Evolutionary conservation across 2,113 vertebrate species (phyloP).

Genomic region (Dendrocopos noguchii): DNA sequence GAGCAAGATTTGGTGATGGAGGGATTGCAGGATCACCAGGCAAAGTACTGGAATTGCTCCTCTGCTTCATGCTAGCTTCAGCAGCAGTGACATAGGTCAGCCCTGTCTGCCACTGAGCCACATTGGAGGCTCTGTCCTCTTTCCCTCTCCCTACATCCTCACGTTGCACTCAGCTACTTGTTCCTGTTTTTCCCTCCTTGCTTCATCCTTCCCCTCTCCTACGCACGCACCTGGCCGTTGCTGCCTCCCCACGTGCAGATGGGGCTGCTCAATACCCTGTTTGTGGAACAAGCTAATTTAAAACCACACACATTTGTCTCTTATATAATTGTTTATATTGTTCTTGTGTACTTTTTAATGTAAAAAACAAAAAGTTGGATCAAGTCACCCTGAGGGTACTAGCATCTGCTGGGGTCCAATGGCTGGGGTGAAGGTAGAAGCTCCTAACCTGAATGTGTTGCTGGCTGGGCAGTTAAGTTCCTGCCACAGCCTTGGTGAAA

Average conservation of each 20-base stretch:
- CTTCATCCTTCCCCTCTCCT: background rate
- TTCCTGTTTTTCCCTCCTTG: background rate
- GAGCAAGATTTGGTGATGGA: background rate
- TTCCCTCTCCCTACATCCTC: background rate
- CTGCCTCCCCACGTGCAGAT: background rate
- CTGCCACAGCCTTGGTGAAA: background rate
- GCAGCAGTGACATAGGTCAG: background rate
- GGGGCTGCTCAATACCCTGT: background rate
- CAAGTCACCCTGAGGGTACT: background rate
- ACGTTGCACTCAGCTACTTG: background rate
- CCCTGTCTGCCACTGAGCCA: background rate
- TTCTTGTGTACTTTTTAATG: background rate
- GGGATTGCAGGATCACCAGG: background rate
- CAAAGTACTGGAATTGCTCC: background rate
- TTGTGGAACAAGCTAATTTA: background rate
- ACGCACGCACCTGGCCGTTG: fast-evolving
- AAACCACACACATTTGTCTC: background rate
- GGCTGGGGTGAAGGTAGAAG: background rate
- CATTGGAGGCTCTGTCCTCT: background rate
- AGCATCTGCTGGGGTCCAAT: background rate
- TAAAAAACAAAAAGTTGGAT: background rate
- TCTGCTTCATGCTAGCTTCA: background rate
- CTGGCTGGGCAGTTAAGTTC: background rate
- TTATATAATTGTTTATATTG: conserved; percentile 3
- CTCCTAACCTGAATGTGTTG: background rate